Evolutionary conservation across 2,797 vertebrate species (phyloP).

Genomic region (Arctocebus calabarensis): DNA sequence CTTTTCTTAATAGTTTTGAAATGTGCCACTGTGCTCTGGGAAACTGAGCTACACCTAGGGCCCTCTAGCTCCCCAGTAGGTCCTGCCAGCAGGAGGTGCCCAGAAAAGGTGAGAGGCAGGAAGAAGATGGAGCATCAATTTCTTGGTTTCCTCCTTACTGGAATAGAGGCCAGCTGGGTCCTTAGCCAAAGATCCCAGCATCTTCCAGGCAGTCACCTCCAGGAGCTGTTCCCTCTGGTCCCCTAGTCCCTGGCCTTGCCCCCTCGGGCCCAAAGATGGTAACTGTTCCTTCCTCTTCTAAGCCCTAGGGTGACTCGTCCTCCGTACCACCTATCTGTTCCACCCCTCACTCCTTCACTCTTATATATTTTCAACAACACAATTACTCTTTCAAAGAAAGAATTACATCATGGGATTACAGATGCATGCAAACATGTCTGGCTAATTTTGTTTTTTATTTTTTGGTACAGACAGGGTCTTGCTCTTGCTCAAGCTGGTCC

Average conservation of each 20-base stretch:
- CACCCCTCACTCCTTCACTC: not conserved
- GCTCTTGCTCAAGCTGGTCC: no score
- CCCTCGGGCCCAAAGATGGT: not conserved
- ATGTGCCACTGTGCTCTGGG: not conserved
- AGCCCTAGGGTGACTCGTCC: not conserved
- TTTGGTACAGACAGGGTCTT: no score
- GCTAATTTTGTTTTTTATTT: no score
- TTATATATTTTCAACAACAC: not conserved
- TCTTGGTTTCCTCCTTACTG: not conserved
- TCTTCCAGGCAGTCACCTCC: not conserved
- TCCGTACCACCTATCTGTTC: not conserved
- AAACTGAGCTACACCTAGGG: not conserved
- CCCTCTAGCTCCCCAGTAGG: not conserved
- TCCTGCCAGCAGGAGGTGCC: not conserved
- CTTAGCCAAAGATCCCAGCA: not conserved
- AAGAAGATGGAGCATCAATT: rapidly evolving
- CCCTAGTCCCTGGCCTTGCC: not conserved
- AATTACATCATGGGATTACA: no score
- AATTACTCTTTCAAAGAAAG: not conserved
- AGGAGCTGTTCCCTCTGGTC: not conserved
- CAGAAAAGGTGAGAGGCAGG: rapidly evolving
- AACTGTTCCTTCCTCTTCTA: no score
- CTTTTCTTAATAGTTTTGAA: no score
- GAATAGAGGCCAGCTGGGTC: no score
- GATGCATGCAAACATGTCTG: no score